Evolutionary conservation across 2,113 vertebrate genomes (phyloP).

Genomic region (Vulpes lagopus): DNA sequence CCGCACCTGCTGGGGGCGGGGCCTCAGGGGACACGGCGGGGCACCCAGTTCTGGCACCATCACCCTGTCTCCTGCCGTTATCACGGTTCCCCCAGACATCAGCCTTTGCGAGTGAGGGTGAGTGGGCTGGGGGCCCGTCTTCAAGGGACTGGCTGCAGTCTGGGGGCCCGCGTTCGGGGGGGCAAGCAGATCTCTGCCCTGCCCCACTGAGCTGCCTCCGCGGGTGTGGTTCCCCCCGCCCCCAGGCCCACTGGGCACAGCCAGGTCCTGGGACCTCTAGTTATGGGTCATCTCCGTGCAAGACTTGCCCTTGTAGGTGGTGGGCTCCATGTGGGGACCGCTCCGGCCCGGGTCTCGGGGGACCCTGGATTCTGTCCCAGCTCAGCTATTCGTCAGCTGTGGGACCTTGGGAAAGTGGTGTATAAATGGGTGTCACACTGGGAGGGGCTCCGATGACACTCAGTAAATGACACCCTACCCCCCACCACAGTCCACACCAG

Average conservation of each 20-base stretch:
- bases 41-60: not conserved
- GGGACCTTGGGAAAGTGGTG: not conserved
- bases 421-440: accelerated
- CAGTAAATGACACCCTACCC: not conserved
- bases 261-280: not conserved
- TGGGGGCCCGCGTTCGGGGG: accelerated
- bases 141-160: accelerated
- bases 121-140: accelerated
- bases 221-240: not conserved
- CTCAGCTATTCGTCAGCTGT: not conserved
- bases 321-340: accelerated
- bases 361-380: not conserved
- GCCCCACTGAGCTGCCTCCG: not conserved
- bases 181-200: not conserved
- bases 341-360: not conserved
- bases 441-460: not conserved
- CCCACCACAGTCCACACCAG: not conserved
- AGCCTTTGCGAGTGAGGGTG: accelerated
- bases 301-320: not conserved
- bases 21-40: not conserved
- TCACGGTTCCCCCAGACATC: accelerated
- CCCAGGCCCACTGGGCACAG: not conserved
- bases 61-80: not conserved
- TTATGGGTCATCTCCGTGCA: not conserved
- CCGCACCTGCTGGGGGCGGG: not conserved